Conservation (phyloP, 2,797 vertebrate genomes). For the Lagothrix lagotricha region DNA sequence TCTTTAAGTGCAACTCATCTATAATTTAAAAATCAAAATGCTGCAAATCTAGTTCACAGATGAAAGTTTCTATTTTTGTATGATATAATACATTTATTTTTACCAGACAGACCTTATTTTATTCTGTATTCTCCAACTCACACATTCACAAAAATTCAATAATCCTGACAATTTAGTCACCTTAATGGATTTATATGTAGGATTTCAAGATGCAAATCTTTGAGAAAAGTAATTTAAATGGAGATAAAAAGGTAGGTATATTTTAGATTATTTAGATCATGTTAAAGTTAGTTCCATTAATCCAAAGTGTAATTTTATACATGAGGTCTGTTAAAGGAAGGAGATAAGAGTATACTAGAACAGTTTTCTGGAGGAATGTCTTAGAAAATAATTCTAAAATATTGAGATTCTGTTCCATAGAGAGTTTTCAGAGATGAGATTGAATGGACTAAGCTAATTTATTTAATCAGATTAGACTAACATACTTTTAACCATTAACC, state of each 20-base stretch:
- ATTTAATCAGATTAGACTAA: neutral
- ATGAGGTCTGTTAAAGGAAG: neutral
- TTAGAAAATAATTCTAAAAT: constrained; percentile 8
- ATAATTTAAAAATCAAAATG: neutral
- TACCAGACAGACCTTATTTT: neutral
- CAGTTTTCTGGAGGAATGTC: neutral
- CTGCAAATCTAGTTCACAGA: neutral
- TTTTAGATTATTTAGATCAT: neutral
- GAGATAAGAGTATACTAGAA: neutral
- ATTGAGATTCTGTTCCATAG: neutral
- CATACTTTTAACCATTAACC: neutral
- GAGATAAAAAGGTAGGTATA: neutral
- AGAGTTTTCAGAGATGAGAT: neutral
- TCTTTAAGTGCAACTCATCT: neutral
- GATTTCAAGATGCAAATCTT: constrained; percentile 9
- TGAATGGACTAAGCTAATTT: neutral
- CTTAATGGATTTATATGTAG: neutral
- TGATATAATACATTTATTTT: neutral
- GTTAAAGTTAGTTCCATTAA: neutral
- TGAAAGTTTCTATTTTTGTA: constrained; percentile 18
- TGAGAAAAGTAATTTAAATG: neutral
- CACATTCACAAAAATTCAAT: neutral
- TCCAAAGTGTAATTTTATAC: neutral
- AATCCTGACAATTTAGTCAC: neutral
- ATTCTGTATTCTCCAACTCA: neutral